Evolutionary conservation across 2,113 vertebrate genomes (phyloP), one percentile per base, ranked within the genome.

Genomic region (Scortum barcoo): DNA sequence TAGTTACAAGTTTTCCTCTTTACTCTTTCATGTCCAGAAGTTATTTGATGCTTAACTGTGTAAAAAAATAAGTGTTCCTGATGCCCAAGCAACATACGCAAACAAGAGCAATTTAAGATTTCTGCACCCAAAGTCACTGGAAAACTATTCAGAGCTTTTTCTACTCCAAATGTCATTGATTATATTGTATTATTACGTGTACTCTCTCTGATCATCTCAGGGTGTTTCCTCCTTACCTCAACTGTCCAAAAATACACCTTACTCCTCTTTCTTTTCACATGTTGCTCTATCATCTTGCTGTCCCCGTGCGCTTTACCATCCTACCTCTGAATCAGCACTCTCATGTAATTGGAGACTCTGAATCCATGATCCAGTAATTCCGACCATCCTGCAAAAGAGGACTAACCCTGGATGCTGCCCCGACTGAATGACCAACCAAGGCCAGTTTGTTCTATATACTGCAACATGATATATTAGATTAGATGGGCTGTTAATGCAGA

Each of bases 291-390:
- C 51, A 24, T 70, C 70, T 79, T 53, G 30, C 66, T 36, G 33
- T 57, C 53, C 72, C 54, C 72, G 40, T 7, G 12, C 33, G 10
- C 38, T 57, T 54, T 61, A 58, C n/a, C 51, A 28, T 26, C 57
- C 48, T 33, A 24, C 10, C 50, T 80, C 85, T 83, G 82, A 89
- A 78, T 89, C 82, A 84, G 87, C 70, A 1, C 1, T 48, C 61
- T 56, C 30, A 0, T 80, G 87, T 76, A 87, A 91, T 28, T 13
- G 36, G 76, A 91, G 26, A 70, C 61, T 7, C 48, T 38, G 28
- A 33, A 28, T n/a, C 61, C 19, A 14, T 86, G 80, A 82, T 71
- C 86, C 61, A 69, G 56, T 66, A 60, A 70, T 62, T 56, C 57
- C 26, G 26, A 20, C 40, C 65, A 72, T 67, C 75, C 53, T 75